phyloP scores from a whole-genome alignment of 2,888 invertebrate genomes.

The Calliopum simillimum region DNA sequence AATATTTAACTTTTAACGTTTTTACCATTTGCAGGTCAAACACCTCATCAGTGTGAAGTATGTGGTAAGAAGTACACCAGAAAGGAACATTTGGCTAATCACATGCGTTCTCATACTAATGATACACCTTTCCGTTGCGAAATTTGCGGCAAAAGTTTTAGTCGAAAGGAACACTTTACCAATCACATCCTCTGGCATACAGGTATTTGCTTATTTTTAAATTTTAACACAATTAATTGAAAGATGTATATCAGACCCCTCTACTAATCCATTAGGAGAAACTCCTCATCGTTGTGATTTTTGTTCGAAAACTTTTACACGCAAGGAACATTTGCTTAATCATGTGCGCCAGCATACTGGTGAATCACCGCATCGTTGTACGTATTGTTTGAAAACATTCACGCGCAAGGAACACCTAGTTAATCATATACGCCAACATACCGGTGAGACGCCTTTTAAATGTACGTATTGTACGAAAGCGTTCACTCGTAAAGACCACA shows the following conservation, averaged over 20 bases:
- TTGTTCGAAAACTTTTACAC: conserved; percentile 88
- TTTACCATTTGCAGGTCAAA: conserved; percentile 74
- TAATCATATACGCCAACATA: conserved; percentile 87
- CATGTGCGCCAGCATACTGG: conserved; percentile 85
- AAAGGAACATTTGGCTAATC: conserved; percentile 89
- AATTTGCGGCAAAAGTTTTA: conserved; percentile 89
- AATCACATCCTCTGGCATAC: conserved; percentile 92
- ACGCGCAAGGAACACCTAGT: conserved; percentile 90
- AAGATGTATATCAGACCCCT: conserved; percentile 33
- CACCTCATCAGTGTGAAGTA: conserved; percentile 87
- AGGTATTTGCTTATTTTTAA: conserved; percentile 67
- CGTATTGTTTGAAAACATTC: conserved; percentile 87
- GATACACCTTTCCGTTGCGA: conserved; percentile 90
- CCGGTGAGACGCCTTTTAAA: conserved; percentile 85
- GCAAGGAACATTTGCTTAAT: conserved; percentile 87
- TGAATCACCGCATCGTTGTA: conserved; percentile 87
- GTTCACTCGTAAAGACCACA: conserved; percentile 86
- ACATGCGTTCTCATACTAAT: conserved; percentile 89
- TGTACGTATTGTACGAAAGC: conserved; percentile 89
- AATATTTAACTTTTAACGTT: neutral
- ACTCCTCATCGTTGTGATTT: conserved; percentile 88
- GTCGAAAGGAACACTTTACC: conserved; percentile 90
- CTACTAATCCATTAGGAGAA: conserved; percentile 69
- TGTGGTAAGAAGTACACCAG: conserved; percentile 91
- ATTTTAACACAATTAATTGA: conserved; percentile 13